These are phyloP conservation scores for Bufo bufo DNA, from an alignment of 2,113 vertebrate species.

Conservation along the genomic window DNA sequence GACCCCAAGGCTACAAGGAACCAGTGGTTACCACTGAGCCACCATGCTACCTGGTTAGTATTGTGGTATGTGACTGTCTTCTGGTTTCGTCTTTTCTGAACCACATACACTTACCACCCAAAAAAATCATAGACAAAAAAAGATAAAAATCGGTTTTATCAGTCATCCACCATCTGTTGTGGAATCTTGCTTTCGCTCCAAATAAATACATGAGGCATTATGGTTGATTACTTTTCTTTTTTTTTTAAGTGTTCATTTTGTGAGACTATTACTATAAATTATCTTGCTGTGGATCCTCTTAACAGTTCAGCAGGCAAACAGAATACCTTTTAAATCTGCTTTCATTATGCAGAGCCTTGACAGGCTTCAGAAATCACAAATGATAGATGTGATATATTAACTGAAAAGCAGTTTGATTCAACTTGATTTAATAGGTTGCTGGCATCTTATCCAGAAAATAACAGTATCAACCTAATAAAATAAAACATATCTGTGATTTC, in stretches of 20 bases:
- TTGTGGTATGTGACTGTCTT: too few species aligned
- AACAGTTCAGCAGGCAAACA: slow-evolving; percentile 3
- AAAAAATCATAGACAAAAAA: too few species aligned
- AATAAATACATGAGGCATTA: not conserved
- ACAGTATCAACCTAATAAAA: slow-evolving; percentile 3
- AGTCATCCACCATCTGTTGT: too few species aligned
- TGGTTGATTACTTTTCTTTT: not conserved
- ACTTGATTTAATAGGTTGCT: slow-evolving; percentile 15
- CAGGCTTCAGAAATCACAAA: slow-evolving; percentile 17
- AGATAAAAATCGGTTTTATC: too few species aligned
- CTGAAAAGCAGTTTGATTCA: slow-evolving; percentile 23
- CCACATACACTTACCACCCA: too few species aligned
- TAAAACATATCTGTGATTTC: slow-evolving; percentile 11
- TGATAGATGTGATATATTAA: slow-evolving; percentile 34
- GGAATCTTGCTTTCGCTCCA: too few species aligned
- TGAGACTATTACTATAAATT: not conserved
- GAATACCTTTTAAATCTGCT: not conserved
- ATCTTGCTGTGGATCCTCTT: not conserved
- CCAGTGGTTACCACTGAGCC: too few species aligned
- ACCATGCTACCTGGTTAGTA: too few species aligned
- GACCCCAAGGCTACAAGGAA: too few species aligned
- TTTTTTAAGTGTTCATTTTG: too few species aligned
- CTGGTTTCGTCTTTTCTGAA: too few species aligned
- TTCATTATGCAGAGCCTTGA: not conserved
- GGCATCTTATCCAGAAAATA: not conserved